phyloP scores from a whole-genome alignment of 2,797 vertebrate genomes.

The Prunella strophiata region DNA sequence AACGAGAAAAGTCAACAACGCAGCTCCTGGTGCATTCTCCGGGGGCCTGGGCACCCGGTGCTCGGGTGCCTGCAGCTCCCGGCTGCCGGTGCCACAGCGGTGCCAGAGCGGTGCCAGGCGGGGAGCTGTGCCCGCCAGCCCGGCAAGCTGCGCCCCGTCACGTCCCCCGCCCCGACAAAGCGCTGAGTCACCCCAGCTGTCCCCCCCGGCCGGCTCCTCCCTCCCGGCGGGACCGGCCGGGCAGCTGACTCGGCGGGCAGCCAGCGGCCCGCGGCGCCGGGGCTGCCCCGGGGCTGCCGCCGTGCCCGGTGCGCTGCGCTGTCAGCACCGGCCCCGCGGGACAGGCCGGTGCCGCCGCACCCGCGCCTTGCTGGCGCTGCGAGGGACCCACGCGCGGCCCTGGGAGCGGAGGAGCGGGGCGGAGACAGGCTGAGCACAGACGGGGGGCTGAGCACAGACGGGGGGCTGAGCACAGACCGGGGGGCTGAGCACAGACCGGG shows the following conservation, averaged over 20 bases:
- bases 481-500: no score
- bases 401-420: no score
- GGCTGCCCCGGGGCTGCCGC: neutral
- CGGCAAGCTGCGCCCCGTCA: neutral
- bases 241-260: conserved; percentile 6
- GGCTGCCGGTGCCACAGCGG: neutral
- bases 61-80: neutral
- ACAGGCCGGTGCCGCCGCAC: neutral
- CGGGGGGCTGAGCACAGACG: no score
- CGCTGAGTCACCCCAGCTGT: conserved; percentile 46
- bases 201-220: neutral
- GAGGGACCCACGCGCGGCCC: neutral
- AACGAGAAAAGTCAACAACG: neutral
- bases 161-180: neutral
- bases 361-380: neutral
- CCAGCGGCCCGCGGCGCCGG: neutral
- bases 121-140: neutral
- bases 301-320: neutral
- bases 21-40: fast-evolving
- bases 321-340: neutral
- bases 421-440: fast-evolving
- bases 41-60: fast-evolving
- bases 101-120: neutral
- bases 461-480: no score
- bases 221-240: neutral